Conservation (phyloP, 2,797 vertebrate genomes). For the Macroramphosus scolopax region DNA sequence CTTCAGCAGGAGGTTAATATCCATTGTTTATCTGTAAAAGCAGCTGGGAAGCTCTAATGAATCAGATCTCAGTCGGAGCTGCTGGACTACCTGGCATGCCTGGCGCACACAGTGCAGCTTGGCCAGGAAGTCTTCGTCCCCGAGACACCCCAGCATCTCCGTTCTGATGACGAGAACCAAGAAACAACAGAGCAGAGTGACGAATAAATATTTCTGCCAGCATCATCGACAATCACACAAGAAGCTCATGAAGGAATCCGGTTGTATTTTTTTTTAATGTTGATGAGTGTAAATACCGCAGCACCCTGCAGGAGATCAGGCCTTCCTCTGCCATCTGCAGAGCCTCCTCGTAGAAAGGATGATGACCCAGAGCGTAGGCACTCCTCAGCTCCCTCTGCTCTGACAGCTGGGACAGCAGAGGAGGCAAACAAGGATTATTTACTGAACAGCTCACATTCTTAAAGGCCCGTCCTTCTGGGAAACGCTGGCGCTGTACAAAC, state of each 20-base stretch:
- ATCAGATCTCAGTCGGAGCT: no score
- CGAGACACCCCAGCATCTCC: conserved; percentile 90
- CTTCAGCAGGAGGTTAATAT: no score
- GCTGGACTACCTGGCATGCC: conserved; percentile 96
- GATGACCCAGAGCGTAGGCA: conserved; percentile 74
- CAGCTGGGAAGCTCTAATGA: no score
- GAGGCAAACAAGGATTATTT: neutral
- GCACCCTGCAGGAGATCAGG: conserved; percentile 88
- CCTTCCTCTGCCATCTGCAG: conserved; percentile 92
- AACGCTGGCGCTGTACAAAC: no score
- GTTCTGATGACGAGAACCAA: conserved; percentile 74
- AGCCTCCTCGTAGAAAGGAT: conserved; percentile 91
- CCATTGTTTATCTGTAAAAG: no score
- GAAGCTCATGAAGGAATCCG: no score
- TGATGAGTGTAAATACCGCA: conserved; percentile 81
- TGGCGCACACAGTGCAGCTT: conserved; percentile 95
- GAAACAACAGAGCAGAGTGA: no score
- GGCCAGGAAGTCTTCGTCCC: conserved; percentile 93
- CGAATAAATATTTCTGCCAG: no score
- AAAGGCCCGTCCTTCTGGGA: no score
- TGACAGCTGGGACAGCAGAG: conserved; percentile 60
- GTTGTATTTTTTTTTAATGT: no score
- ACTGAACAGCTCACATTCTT: no score
- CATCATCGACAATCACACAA: no score
- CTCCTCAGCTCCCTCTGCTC: conserved; percentile 82